A percentile compares a stretch with the other conserved stretches of the same genome.
Conservation (phyloP, 2,797 vertebrate species). For the Acrocephalus scirpaceus region DNA sequence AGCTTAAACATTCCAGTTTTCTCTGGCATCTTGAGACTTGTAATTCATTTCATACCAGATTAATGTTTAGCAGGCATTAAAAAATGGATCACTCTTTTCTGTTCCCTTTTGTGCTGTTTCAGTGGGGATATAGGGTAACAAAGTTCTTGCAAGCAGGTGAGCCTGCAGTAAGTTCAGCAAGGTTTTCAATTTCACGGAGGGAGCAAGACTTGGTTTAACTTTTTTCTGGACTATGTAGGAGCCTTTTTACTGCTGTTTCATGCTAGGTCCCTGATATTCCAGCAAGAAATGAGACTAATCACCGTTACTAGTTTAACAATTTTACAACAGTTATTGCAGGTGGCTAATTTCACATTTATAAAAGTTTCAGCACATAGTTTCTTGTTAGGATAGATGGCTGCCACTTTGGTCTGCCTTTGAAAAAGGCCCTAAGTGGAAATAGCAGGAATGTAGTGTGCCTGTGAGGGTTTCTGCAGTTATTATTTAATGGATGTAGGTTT, state of each 20-base stretch:
- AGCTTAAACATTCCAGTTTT: slow-evolving; percentile 9
- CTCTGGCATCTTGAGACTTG: slow-evolving; percentile 11
- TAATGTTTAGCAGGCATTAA: slow-evolving; percentile 48
- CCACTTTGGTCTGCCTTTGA: neutral
- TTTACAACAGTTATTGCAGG: slow-evolving; percentile 22
- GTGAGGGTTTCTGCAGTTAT: neutral
- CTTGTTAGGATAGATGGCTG: neutral
- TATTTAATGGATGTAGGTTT: neutral
- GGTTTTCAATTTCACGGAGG: slow-evolving; percentile 22
- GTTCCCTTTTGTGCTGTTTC: slow-evolving; percentile 9
- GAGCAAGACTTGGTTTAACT: slow-evolving; percentile 10
- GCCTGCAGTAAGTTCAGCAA: neutral
- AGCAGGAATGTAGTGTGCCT: neutral
- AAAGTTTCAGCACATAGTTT: neutral
- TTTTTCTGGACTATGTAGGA: neutral
- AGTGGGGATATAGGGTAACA: slow-evolving; percentile 24
- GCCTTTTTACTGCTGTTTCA: neutral
- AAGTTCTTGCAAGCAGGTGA: neutral
- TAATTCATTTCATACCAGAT: slow-evolving; percentile 7
- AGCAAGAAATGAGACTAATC: slow-evolving; percentile 26
- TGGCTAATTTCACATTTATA: neutral
- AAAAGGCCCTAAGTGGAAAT: neutral
- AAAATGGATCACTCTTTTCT: slow-evolving; percentile 23
- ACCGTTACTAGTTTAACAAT: neutral
- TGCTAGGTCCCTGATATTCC: neutral